phyloP scores from a whole-genome alignment of 1,140 invertebrate genomes.

The Temnothorax longispinosus region DNA sequence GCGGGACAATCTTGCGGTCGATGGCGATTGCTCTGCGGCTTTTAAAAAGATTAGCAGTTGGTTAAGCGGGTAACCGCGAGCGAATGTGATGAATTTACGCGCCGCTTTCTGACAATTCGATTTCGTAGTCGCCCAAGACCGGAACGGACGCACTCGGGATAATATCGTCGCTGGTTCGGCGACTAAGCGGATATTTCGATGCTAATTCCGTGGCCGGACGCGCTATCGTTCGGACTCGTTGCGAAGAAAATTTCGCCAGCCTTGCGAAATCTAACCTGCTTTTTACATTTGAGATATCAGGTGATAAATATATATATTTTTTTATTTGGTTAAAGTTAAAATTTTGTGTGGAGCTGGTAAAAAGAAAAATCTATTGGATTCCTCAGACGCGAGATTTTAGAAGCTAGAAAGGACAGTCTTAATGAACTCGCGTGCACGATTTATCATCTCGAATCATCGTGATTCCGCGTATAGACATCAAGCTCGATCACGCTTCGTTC shows the following conservation, averaged over 20 bases:
- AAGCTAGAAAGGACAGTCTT: background rate
- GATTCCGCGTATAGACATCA: slow-evolving; percentile 31
- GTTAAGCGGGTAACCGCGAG: slow-evolving; percentile 37
- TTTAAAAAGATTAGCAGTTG: slow-evolving; percentile 43
- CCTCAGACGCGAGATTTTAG: background rate
- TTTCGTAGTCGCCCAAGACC: slow-evolving; percentile 16
- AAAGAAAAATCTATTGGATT: background rate
- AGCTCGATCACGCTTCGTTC: background rate
- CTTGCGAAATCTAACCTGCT: background rate
- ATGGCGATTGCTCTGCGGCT: slow-evolving; percentile 16
- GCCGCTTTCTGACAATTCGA: slow-evolving; percentile 43
- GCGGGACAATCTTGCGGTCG: background rate
- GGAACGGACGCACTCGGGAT: slow-evolving; percentile 1
- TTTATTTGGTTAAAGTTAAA: too few species aligned
- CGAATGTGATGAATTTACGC: slow-evolving; percentile 53
- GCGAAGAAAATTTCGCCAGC: slow-evolving; percentile 9
- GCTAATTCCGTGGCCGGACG: slow-evolving; percentile 3
- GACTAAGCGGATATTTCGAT: slow-evolving; percentile 28
- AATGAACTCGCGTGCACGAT: slow-evolving; percentile 8
- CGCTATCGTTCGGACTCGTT: background rate
- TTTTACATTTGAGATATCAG: background rate
- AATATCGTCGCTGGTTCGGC: slow-evolving; percentile 3
- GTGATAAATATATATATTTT: background rate
- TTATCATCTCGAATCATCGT: slow-evolving; percentile 18
- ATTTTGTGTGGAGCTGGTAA: too few species aligned